Base-by-base conservation (phyloP, 2,888 invertebrate species). In the Torymus texanus region DNA sequence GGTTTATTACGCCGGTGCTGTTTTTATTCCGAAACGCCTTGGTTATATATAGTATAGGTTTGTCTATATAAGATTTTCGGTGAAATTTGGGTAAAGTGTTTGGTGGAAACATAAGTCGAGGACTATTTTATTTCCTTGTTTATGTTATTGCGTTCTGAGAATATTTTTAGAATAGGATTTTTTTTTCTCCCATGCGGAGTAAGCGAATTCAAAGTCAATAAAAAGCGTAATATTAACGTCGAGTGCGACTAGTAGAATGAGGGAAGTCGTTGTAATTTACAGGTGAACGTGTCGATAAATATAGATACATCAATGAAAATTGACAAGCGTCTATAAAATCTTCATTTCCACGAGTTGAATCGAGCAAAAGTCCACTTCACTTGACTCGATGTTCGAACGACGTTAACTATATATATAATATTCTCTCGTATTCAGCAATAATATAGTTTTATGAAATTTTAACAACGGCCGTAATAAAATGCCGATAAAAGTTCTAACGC, bases 391-490 rank as follows among this genome's bases (percentile, higher is more conserved):
- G 12, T 50, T 50, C 50, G 29, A 70, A 29, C 14, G 41, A 21
- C 61, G 21, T 51, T 14, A 21, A 14, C 51, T 51, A 61, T 21
- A 61, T 61, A 61, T 41, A 41, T 41, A 41, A 41, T 41, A 41
- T 41, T 55, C 41, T 29, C 14, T 13, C 12, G 2, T 61, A 50
- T 71, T 58, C 61, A 13, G 61, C 21, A 71, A 51, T 71, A 61
- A 21, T 50, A 51, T 50, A 51, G 41, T 61, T 67, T 71, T 61
- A 71, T 51, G 58, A 61, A 2, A 51, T 16, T 59, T 71, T 51
- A 61, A 71, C 18, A 14, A 56, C 18, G 1, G 50, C 13, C 16
- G 29, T 8, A 41, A 41, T 56, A 68, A 67, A 67, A 53, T 21
- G 14, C 5, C 2, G 21, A 55, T 67, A 55, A 67, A 67, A 67